phyloP scores from a whole-genome alignment of 1,140 invertebrate genomes.

The Battus philenor region DNA sequence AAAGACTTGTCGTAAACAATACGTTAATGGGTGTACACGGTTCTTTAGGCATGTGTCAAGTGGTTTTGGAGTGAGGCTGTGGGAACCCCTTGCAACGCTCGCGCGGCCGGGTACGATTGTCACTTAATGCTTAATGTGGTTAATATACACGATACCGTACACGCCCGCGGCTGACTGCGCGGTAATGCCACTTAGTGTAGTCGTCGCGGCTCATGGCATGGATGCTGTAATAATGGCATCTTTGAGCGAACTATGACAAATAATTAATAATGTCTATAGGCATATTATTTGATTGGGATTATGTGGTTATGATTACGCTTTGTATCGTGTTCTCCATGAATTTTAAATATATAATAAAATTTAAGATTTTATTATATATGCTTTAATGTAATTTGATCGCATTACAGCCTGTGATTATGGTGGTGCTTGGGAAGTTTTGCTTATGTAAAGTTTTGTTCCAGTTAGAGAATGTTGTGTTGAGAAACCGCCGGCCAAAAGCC shows the following conservation, averaged over 20 bases:
- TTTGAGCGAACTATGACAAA: not conserved
- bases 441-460: too few relatives aligned
- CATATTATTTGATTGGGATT: slow-evolving; percentile 1
- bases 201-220: not conserved
- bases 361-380: too few relatives aligned
- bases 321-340: too few relatives aligned
- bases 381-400: too few relatives aligned
- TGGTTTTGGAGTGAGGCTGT: not conserved
- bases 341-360: too few relatives aligned
- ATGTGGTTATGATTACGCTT: not conserved
- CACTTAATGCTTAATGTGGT: slow-evolving; percentile 11
- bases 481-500: too few relatives aligned
- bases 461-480: too few relatives aligned
- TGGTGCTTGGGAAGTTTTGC: too few relatives aligned
- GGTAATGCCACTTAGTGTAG: slow-evolving; percentile 1
- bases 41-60: slow-evolving; percentile 12
- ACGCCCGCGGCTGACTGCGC: not conserved
- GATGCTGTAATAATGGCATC: not conserved
- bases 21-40: slow-evolving; percentile 5
- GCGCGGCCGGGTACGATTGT: not conserved
- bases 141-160: not conserved
- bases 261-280: not conserved
- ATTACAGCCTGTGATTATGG: too few relatives aligned
- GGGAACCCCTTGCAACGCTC: not conserved
- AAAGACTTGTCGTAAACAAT: slow-evolving; percentile 1